Percentiles rank a stretch among this genome's conserved stretches.
Conservation (phyloP, 2,797 vertebrate species). For the Podarcis lilfordi region DNA sequence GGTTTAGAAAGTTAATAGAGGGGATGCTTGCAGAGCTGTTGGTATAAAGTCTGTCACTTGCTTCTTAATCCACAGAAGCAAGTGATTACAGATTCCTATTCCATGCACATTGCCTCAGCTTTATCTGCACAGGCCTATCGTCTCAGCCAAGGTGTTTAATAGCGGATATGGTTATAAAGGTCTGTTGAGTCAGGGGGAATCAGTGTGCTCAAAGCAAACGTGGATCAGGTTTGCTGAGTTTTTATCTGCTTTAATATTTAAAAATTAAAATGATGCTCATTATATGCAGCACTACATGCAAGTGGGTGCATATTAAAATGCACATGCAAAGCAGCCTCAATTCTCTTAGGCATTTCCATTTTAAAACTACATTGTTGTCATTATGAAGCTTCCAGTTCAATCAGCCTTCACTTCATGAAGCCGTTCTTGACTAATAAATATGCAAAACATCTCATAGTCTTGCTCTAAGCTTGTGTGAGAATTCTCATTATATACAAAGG, state of each 20-base stretch:
- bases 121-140: slow-evolving; percentile 54
- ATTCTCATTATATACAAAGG: neutral
- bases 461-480: neutral
- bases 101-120: slow-evolving; percentile 22
- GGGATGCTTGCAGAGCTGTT: slow-evolving; percentile 9
- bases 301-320: slow-evolving; percentile 28
- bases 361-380: slow-evolving; percentile 46
- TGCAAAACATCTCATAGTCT: slow-evolving; percentile 11
- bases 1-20: neutral
- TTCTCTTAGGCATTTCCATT: slow-evolving; percentile 46
- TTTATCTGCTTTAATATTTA: slow-evolving; percentile 45
- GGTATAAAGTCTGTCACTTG: slow-evolving; percentile 4
- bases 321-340: slow-evolving; percentile 38
- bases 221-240: slow-evolving; percentile 55
- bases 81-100: slow-evolving; percentile 55
- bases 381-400: slow-evolving; percentile 17
- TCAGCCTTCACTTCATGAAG: slow-evolving; percentile 25
- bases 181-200: slow-evolving; percentile 52
- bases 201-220: slow-evolving; percentile 48
- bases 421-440: neutral
- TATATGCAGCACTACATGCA: slow-evolving; percentile 40
- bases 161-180: slow-evolving; percentile 56
- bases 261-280: slow-evolving; percentile 47
- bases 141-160: slow-evolving; percentile 57
- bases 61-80: slow-evolving; percentile 38